Evolutionary conservation across 2,888 invertebrate species (phyloP), one percentile per base, ranked within the genome.

Genomic region (Hedychridium roseum): DNA sequence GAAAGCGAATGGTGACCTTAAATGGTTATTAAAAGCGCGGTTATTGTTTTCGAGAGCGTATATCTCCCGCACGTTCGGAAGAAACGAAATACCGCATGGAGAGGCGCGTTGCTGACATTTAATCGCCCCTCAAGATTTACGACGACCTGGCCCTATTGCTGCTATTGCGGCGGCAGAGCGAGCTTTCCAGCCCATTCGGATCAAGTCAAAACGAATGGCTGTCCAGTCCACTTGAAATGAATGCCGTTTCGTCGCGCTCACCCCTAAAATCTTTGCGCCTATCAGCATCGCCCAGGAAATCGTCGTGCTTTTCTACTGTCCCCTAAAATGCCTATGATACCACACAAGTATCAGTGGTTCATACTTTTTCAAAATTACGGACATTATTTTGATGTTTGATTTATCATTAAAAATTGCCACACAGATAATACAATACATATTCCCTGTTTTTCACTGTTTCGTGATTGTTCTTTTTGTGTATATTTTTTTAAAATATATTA

Each of bases 111-210:
- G 64, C 68, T 70, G 78, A 77, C 77, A 60, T 76, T 78, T 77
- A 78, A 76, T 76, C 73, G 70, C 71, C 63, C 51, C 50, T 52
- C 50, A 57, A 73, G 74, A 78, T 78, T 78, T 78, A 78, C 73
- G 77, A 72, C 60, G 48, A 60, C 51, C 59, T 60, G 58, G 59
- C 52, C 64, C 64, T 56, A 61, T 60, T 55, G 64, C 55, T 45
- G 59, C 51, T 54, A 60, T 69, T 62, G 59, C 45, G 48, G 59
- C 45, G 48, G 50, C 49, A 54, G 51, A 46, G 49, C 54, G n/a
- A 27, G 45, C 27, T 36, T 48, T 34, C 7, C n/a, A n/a, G n/a
- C 54, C 41, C 16, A 34, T 66, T 46, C 50, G 44, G 41, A 31
- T 50, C 35, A 28, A 37, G 38, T 43, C 27, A 27, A 40, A 57